Conservation (phyloP, 2,113 vertebrate genomes). For the Astatoreochromis straeleni region DNA sequence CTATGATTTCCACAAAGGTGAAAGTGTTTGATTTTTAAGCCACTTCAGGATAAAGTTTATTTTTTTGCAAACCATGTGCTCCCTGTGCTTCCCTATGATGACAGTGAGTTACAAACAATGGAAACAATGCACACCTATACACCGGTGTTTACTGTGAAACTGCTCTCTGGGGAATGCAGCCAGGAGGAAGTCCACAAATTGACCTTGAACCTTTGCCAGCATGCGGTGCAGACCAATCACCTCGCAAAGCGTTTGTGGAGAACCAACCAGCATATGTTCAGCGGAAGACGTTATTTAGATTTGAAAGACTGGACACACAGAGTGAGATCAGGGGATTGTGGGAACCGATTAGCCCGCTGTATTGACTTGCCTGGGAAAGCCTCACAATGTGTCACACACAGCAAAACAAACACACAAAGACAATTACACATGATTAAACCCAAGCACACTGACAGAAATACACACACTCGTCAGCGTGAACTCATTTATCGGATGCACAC, state of each 20-base stretch:
- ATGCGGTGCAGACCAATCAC: conserved; percentile 6
- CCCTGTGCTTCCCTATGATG: background rate
- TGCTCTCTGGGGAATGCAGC: background rate
- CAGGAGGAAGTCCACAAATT: background rate
- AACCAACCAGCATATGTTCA: background rate
- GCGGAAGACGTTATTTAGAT: background rate
- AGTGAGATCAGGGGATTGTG: background rate
- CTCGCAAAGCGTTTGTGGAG: background rate
- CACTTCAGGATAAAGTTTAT: background rate
- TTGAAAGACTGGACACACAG: background rate
- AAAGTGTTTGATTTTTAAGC: background rate
- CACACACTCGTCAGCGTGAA: background rate
- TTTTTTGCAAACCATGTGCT: background rate
- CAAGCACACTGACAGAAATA: background rate
- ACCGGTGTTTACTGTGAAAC: background rate
- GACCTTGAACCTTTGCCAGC: conserved; percentile 14
- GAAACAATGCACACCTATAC: background rate
- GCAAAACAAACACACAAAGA: background rate
- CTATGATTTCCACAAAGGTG: background rate
- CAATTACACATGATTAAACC: rapidly evolving
- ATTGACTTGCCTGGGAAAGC: conserved; percentile 26
- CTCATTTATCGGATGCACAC: background rate
- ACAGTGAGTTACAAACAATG: background rate
- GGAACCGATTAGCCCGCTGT: background rate
- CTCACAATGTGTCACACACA: background rate